Conservation (phyloP, 1,140 invertebrate species). For the Aphelenchoides fujianensis region DNA sequence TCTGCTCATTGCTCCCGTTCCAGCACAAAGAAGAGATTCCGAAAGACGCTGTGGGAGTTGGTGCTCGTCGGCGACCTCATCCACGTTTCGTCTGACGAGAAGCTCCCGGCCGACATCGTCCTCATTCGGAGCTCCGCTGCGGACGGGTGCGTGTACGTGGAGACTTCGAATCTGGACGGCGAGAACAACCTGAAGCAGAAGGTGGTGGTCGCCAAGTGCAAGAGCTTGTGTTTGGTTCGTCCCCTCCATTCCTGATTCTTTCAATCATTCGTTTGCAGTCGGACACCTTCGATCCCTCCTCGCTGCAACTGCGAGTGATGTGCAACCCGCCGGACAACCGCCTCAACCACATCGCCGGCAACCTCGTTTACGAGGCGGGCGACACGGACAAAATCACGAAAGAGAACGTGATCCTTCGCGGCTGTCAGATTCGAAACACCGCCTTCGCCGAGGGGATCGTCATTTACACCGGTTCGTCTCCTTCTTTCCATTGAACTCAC, state of each 20-base stretch:
- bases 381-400: conserved; percentile 78
- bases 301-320: conserved; percentile 77
- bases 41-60: conserved; percentile 82
- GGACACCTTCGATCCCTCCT: conserved; percentile 25
- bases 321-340: conserved; percentile 89
- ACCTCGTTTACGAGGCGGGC: conserved; percentile 77
- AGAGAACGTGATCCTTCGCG: conserved; percentile 86
- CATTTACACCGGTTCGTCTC: conserved; percentile 78
- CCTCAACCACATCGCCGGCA: conserved; percentile 89
- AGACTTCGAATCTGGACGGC: conserved; percentile 66
- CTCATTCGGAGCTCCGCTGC: conserved; percentile 72
- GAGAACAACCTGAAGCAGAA: conserved; percentile 66
- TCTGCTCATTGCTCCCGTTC: conserved; percentile 32
- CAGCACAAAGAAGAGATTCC: conserved; percentile 69
- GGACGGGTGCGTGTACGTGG: conserved; percentile 64
- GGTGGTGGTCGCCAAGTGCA: conserved; percentile 72
- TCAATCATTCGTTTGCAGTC: conserved; percentile 14
- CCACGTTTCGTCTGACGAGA: conserved; percentile 90
- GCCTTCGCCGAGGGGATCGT: conserved; percentile 92
- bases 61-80: conserved; percentile 86
- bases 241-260: conserved; percentile 31
- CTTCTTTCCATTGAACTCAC: background rate
- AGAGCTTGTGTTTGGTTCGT: conserved; percentile 57
- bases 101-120: conserved; percentile 90
- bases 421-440: conserved; percentile 88